Conservation (phyloP, 2,113 vertebrate species). For the Macaca mulatta region DNA sequence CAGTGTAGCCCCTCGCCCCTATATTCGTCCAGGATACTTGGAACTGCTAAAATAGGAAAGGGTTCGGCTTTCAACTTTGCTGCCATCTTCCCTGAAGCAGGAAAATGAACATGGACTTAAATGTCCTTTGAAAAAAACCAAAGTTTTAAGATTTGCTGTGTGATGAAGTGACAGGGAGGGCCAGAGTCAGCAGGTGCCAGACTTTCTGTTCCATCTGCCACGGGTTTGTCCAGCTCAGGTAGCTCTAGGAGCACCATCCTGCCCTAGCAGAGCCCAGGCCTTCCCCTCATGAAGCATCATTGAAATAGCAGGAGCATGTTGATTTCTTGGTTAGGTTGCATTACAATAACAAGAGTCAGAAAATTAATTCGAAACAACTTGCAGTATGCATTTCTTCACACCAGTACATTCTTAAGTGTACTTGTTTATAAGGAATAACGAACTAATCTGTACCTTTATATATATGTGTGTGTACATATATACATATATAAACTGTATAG, state of each 20-base stretch:
- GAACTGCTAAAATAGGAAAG: neutral
- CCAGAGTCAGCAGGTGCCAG: constrained; percentile 1
- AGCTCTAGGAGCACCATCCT: neutral
- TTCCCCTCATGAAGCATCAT: neutral
- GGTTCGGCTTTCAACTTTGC: neutral
- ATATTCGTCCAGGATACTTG: neutral
- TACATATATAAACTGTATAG: constrained; percentile 77
- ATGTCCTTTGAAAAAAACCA: constrained; percentile 67
- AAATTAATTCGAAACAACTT: constrained; percentile 60
- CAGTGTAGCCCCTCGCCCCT: neutral
- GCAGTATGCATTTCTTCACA: constrained; percentile 53
- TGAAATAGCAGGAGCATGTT: neutral
- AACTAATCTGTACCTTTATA: constrained; percentile 73
- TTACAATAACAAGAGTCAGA: constrained; percentile 39
- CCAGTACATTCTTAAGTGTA: constrained; percentile 61
- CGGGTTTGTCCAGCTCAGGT: neutral
- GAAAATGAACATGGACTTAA: constrained; percentile 35
- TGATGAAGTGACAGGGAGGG: neutral
- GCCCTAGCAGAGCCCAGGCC: neutral
- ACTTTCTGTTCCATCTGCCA: neutral
- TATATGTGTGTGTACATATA: constrained; percentile 72
- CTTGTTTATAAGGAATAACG: constrained; percentile 68
- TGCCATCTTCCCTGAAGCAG: neutral
- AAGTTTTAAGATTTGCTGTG: constrained; percentile 61
- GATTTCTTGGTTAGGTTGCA: neutral